Evolutionary conservation across 2,888 invertebrate species (phyloP), one percentile per base, ranked within the genome.

Genomic region (Buathra laborator): DNA sequence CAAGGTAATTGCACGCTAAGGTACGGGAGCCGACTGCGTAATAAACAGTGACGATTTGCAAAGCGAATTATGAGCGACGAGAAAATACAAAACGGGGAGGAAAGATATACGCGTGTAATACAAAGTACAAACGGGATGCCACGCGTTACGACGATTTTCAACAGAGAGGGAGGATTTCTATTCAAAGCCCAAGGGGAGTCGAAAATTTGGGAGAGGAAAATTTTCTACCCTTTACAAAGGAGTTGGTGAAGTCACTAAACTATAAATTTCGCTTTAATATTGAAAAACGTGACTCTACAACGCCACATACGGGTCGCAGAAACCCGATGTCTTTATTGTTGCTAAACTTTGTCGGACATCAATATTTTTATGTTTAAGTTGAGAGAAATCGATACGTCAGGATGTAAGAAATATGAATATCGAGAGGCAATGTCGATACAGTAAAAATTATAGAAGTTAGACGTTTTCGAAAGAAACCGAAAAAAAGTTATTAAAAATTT

Each of bases 71-170:
- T 10, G 56, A 6, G 0, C 19, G 2, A 19, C 1, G 19, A 10
- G 56, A 24, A 19, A 19, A 56, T 56, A 56, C 37, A 9, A 37
- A 12, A 3, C 14, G 46, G 1, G n/a, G 14, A 14, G 46, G 14
- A 4, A 48, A 48, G 46, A 48, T 66, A 10, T 76, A 56, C 51
- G 66, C n/a, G 12, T 77, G 67, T 19, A 56, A 19, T 56, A 24
- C 19, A 56, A 56, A 24, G 56, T 10, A 37, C 6, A 77, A 56
- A 77, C 64, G 71, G 71, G 71, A 71, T 71, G 71, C 71, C 76
- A 77, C 82, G 77, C 77, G 77, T 82, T 44, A 46, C 12, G 56
- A 48, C 44, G 67, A 64, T 75, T 64, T 29, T 19, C 56, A 56
- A 16, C 56, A 19, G 56, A 56, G 56, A 56, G 56, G 59, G 59